phyloP scores from a whole-genome alignment of 2,888 invertebrate species.

The Andrena fulva region DNA sequence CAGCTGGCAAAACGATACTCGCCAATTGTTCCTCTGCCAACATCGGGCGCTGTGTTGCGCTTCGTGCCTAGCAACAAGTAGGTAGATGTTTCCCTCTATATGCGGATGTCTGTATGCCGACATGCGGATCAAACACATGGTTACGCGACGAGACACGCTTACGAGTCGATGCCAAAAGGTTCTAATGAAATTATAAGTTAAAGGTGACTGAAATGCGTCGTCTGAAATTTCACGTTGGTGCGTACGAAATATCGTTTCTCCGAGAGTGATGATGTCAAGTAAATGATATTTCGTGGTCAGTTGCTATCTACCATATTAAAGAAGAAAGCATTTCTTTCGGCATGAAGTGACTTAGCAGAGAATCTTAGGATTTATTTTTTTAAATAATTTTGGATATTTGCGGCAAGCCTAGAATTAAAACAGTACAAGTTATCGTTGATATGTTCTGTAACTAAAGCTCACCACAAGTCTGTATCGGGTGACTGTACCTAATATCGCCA shows the following conservation, averaged over 20 bases:
- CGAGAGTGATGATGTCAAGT: no score
- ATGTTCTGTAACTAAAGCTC: background rate
- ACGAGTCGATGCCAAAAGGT: conserved; percentile 43
- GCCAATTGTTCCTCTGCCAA: conserved; percentile 66
- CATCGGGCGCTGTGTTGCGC: conserved; percentile 24
- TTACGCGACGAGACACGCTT: conserved; percentile 35
- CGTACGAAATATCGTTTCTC: no score
- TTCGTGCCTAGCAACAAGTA: conserved; percentile 66
- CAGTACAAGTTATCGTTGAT: background rate
- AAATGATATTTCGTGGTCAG: no score
- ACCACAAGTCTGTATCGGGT: background rate
- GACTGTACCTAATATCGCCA: no score
- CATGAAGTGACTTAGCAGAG: no score
- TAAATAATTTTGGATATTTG: no score
- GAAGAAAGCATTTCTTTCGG: no score
- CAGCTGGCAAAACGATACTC: background rate
- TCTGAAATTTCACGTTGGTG: background rate
- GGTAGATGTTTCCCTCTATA: conserved; percentile 41
- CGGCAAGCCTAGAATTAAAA: background rate
- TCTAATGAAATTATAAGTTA: conserved; percentile 28
- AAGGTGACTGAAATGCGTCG: background rate
- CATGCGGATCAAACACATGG: conserved; percentile 26
- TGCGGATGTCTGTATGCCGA: conserved; percentile 22
- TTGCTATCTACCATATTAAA: no score
- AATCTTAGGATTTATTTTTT: no score